Conservation (phyloP, 2,888 invertebrate species). For the Gnatocerus cornutus region DNA sequence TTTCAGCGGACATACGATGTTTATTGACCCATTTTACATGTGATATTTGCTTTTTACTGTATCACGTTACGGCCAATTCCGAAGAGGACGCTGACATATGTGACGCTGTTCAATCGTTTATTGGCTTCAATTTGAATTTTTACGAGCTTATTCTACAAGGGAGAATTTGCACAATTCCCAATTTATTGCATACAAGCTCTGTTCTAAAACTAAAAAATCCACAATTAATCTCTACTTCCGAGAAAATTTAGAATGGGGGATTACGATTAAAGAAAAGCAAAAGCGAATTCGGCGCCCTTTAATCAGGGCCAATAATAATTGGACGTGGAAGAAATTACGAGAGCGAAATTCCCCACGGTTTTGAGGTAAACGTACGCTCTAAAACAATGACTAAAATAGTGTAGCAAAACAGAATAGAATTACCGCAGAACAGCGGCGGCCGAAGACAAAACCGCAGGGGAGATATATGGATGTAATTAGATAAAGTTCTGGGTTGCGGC, state of each 20-base stretch:
- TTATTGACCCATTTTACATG: slow-evolving; percentile 66
- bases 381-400: slow-evolving; percentile 53
- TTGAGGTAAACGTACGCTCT: slow-evolving; percentile 49
- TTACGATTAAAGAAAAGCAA: too few species aligned
- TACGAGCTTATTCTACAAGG: slow-evolving; percentile 9
- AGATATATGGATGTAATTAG: slow-evolving; percentile 70
- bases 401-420: slow-evolving; percentile 58
- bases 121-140: slow-evolving; percentile 24
- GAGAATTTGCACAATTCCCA: not conserved
- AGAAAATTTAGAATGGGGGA: too few species aligned
- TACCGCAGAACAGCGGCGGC: slow-evolving; percentile 56
- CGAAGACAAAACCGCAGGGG: slow-evolving; percentile 62
- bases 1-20: slow-evolving; percentile 62
- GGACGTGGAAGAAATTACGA: not conserved
- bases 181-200: too few species aligned
- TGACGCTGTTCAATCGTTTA: slow-evolving; percentile 22
- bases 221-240: too few species aligned
- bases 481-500: slow-evolving; percentile 69
- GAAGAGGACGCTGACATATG: slow-evolving; percentile 31
- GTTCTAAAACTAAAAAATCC: too few species aligned
- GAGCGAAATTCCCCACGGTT: slow-evolving; percentile 27
- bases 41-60: slow-evolving; percentile 66
- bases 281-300: too few species aligned
- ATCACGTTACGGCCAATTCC: slow-evolving; percentile 26
- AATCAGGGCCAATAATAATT: too few species aligned